These are phyloP conservation scores for Leptosomus discolor DNA, from an alignment of 2,113 vertebrate species.

Conservation along the genomic window DNA sequence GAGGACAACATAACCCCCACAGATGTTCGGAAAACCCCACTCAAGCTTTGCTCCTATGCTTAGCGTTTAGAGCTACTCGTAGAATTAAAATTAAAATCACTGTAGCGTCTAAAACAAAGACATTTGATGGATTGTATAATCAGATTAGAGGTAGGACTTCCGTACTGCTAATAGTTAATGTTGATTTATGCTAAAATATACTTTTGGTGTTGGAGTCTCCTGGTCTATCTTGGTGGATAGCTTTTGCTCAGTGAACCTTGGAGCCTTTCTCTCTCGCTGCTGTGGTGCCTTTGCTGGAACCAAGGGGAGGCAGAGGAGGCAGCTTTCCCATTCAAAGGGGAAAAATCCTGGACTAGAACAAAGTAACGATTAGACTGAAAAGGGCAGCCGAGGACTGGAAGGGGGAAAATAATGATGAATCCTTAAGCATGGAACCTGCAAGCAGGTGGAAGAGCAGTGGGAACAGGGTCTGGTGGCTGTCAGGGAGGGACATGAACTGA, in stretches of 20 bases:
- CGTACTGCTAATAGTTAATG: background rate
- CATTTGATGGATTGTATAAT: background rate
- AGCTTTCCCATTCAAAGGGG: background rate
- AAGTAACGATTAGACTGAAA: background rate
- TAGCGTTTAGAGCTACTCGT: background rate
- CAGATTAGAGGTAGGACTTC: background rate
- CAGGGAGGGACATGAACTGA: rapidly evolving
- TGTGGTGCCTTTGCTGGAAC: background rate
- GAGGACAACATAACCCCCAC: background rate
- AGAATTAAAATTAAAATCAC: background rate
- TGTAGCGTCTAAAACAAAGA: background rate
- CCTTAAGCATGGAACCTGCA: background rate
- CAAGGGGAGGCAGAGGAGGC: background rate
- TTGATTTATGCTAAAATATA: background rate
- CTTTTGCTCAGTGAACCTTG: background rate
- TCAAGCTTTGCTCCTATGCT: background rate
- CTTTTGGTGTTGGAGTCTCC: background rate
- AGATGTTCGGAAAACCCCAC: background rate
- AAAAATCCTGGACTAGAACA: background rate
- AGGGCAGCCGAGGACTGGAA: background rate
- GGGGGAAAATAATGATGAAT: background rate
- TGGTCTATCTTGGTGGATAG: background rate
- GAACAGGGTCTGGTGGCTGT: background rate
- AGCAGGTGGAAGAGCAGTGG: background rate
- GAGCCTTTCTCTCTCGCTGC: background rate